Evolutionary conservation across 2,888 invertebrate genomes (phyloP), one percentile per base, ranked within the genome.

Genomic region (Micropterix aruncella): DNA sequence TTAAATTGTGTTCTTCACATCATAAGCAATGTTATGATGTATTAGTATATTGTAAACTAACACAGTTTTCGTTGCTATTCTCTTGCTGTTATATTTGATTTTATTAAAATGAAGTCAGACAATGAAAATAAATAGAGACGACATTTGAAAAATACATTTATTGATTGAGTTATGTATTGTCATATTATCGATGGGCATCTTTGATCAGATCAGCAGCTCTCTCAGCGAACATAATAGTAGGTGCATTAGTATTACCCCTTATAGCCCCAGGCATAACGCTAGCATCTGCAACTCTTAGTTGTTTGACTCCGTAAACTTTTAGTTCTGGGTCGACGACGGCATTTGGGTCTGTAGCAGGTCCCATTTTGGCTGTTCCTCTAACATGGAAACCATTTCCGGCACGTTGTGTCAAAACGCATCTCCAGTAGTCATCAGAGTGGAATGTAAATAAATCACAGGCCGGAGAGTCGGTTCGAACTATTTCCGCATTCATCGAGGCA

Each of bases 361-460:
- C 76, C 71, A 77, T 77, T 53, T 69, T 67, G 52, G 66, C 66
- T 1, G 74, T 74, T 47, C 74, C 71, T 2, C 67, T 68, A 5
- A 73, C 73, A 52, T 77, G 75, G 52, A 73, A 74, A 18, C 59
- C 59, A 15, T 55, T 53, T 7, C 7, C n/a, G 3, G 59, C 57
- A 41, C 57, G 54, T 15, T 56, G 55, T 9, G 58, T 53, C 1
- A 59, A 56, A 4, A 57, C 48, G 49, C 66, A 67, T 41, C 54
- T 58, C 56, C 61, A 57, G 50, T 63, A 65, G 2, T 52, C 52
- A 2, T 56, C 54, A 4, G 55, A 52, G 27, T 49, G 50, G 19
- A 50, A 53, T 18, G 52, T 51, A 15, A 51, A 53, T 5, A 52
- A 49, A 2, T 51, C 53, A 49, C 65, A 66, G 15, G 54, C 55